Evolutionary conservation across 2,888 invertebrate genomes (phyloP).

Genomic region (Hyppa rectilinea): DNA sequence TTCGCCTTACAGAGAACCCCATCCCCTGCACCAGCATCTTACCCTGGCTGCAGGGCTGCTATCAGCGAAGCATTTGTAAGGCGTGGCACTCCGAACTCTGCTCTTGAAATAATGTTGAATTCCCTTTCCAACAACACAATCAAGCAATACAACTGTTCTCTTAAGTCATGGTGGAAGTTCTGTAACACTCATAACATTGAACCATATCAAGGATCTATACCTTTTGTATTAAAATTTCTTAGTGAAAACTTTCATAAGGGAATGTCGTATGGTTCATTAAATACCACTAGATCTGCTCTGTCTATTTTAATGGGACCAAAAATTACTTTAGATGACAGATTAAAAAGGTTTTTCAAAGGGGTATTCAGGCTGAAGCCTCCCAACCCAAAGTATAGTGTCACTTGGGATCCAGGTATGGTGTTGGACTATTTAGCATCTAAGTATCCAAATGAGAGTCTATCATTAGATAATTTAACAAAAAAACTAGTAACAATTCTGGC

Average conservation of each 20-base stretch:
- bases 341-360: conserved; percentile 6
- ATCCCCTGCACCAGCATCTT: background rate
- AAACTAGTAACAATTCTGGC: conserved; percentile 2
- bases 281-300: conserved; percentile 5
- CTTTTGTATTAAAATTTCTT: background rate
- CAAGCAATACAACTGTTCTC: conserved; percentile 3
- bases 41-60: conserved; percentile 2
- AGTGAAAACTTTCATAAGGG: background rate
- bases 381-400: background rate
- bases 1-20: background rate
- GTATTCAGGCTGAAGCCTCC: conserved; percentile 7
- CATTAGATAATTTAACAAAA: background rate
- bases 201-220: background rate
- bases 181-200: background rate
- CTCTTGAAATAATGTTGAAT: background rate
- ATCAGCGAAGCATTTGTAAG: background rate
- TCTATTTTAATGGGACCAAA: conserved; percentile 1
- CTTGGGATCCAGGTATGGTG: conserved; percentile 1
- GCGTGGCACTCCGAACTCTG: background rate
- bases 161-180: background rate
- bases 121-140: background rate
- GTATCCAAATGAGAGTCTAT: background rate
- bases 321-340: background rate
- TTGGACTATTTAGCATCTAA: background rate
- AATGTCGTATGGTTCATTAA: conserved; percentile 5